Conservation (phyloP, 2,113 vertebrate genomes). For the Origma solitaria region DNA sequence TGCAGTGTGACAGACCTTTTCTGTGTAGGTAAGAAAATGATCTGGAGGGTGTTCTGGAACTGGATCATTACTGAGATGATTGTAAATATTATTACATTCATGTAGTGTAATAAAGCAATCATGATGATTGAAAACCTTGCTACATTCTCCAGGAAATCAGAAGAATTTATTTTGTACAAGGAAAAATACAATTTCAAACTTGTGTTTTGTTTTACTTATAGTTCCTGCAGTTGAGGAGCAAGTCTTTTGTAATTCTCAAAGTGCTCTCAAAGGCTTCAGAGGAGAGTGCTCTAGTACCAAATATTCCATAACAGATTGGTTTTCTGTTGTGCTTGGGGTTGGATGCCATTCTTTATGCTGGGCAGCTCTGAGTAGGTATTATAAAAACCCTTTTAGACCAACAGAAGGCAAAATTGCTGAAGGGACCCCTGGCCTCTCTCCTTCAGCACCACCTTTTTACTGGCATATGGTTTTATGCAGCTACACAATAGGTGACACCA, state of each 20-base stretch:
- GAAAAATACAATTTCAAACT: background rate
- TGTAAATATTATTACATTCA: background rate
- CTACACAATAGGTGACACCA: background rate
- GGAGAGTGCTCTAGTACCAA: background rate
- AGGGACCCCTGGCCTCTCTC: background rate
- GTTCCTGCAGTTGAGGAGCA: background rate
- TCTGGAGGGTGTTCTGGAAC: background rate
- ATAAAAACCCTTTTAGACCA: background rate
- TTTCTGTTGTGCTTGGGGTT: background rate
- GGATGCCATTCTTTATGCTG: background rate
- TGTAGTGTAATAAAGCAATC: background rate
- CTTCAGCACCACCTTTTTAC: background rate
- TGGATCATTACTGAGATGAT: background rate
- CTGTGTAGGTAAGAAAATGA: background rate
- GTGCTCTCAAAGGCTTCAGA: background rate
- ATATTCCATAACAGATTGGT: background rate
- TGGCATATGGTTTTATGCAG: fast-evolving
- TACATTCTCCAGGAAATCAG: background rate
- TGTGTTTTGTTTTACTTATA: background rate
- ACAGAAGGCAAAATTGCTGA: background rate
- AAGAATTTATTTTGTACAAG: background rate
- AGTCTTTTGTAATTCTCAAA: background rate
- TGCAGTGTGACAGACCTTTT: background rate
- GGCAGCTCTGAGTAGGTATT: background rate
- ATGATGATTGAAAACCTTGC: background rate